Conservation (phyloP, 2,888 invertebrate genomes). For the Leucophora obtusa region DNA sequence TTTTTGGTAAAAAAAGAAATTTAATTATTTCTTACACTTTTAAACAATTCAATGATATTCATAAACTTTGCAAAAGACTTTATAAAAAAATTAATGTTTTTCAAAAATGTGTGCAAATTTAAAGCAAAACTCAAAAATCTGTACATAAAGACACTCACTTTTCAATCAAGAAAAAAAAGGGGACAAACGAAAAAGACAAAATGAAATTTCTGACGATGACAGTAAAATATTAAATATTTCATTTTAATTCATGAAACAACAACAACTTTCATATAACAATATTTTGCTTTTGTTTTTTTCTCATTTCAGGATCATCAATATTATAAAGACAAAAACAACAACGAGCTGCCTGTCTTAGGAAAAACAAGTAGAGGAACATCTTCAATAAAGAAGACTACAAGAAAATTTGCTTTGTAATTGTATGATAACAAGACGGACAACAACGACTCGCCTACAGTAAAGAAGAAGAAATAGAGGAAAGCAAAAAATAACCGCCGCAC, state of each 20-base stretch:
- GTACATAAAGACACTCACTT: background rate
- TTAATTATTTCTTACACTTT: background rate
- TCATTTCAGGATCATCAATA: constrained; percentile 8
- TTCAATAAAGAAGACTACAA: constrained; percentile 15
- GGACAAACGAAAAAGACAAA: constrained; percentile 23
- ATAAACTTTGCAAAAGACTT: background rate
- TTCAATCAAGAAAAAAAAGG: background rate
- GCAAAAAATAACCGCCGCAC: constrained; percentile 21
- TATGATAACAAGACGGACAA: constrained; percentile 30
- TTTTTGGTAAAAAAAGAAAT: constrained; percentile 8
- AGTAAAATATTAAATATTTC: too few species aligned
- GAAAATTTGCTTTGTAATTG: constrained; percentile 47
- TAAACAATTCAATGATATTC: background rate
- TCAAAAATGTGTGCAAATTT: background rate
- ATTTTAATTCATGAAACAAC: background rate
- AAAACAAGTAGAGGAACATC: constrained; percentile 4
- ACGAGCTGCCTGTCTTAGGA: constrained; percentile 5
- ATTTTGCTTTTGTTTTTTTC: constrained; percentile 1
- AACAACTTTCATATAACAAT: constrained; percentile 5
- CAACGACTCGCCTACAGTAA: background rate
- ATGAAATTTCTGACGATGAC: background rate
- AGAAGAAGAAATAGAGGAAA: constrained; percentile 6
- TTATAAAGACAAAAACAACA: background rate
- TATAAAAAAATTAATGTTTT: background rate
- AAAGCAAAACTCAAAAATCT: background rate